phyloP scores from a whole-genome alignment of 2,888 invertebrate genomes.

The Tetragonisca angustula region DNA sequence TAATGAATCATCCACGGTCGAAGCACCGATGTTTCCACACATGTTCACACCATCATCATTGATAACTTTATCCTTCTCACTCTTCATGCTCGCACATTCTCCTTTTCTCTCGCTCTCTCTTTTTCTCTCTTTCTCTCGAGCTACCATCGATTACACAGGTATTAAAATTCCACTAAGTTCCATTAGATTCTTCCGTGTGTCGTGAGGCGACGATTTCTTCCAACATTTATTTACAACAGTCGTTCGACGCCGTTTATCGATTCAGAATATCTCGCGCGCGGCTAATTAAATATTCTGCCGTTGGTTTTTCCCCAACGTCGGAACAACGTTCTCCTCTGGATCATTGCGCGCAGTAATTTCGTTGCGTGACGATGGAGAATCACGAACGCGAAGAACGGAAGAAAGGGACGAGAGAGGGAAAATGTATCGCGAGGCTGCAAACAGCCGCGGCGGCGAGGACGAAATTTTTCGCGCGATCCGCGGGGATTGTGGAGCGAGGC shows the following conservation, averaged over 20 bases:
- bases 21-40: slow-evolving; percentile 17
- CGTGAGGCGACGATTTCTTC: slow-evolving; percentile 20
- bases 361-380: no score
- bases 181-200: slow-evolving; percentile 3
- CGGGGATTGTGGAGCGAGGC: slow-evolving; percentile 59
- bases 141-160: slow-evolving; percentile 18
- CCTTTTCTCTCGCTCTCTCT: background rate
- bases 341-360: background rate
- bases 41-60: slow-evolving; percentile 29
- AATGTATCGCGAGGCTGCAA: background rate
- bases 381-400: background rate
- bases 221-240: slow-evolving; percentile 19
- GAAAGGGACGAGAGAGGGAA: background rate
- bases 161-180: slow-evolving; percentile 39
- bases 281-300: slow-evolving; percentile 20
- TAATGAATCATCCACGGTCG: slow-evolving; percentile 48
- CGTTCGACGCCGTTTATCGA: slow-evolving; percentile 2
- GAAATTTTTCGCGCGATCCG: slow-evolving; percentile 15
- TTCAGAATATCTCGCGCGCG: background rate
- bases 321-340: no score
- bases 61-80: background rate
- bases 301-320: slow-evolving; percentile 14
- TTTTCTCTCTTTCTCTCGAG: background rate
- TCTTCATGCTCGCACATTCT: background rate
- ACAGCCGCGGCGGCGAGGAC: background rate